Evolutionary conservation across 2,113 vertebrate genomes (phyloP).

Genomic region (Macaca mulatta): DNA sequence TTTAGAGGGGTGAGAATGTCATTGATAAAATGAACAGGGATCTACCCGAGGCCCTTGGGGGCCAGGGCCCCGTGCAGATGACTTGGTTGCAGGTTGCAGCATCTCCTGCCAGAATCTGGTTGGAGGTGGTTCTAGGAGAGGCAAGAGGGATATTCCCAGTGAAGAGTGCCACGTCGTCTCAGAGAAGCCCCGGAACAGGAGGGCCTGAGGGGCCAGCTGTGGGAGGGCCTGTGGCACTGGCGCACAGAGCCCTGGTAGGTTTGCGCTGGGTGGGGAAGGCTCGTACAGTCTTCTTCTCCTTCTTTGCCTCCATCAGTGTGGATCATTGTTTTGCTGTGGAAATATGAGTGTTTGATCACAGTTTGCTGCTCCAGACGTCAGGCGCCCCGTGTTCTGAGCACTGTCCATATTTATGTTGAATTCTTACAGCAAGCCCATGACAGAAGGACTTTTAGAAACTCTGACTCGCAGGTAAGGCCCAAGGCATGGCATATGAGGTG

Average conservation of each 20-base stretch:
- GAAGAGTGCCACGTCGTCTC: fast-evolving
- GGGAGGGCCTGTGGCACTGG: fast-evolving
- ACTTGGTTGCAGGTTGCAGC: too few relatives aligned
- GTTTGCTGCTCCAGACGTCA: too few relatives aligned
- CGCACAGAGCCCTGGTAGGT: fast-evolving
- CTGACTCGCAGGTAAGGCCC: too few relatives aligned
- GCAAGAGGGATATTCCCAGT: fast-evolving
- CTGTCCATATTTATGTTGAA: fast-evolving
- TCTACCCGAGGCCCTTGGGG: fast-evolving
- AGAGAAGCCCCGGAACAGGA: too few relatives aligned
- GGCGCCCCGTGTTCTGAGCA: not conserved
- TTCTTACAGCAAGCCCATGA: fast-evolving
- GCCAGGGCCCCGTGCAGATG: not conserved
- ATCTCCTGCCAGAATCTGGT: fast-evolving
- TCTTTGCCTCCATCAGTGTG: fast-evolving
- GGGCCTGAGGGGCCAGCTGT: fast-evolving
- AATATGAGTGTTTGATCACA: fast-evolving
- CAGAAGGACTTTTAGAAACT: not conserved
- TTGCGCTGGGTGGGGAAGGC: fast-evolving
- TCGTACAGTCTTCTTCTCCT: fast-evolving
- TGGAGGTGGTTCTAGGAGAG: not conserved
- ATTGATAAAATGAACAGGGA: fast-evolving
- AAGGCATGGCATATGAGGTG: too few relatives aligned
- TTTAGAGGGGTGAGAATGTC: not conserved
- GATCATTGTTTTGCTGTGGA: not conserved